Evolutionary conservation across 2,888 invertebrate genomes (phyloP), one percentile per base, ranked within the genome.

Genomic region (Dynastes grantii): DNA sequence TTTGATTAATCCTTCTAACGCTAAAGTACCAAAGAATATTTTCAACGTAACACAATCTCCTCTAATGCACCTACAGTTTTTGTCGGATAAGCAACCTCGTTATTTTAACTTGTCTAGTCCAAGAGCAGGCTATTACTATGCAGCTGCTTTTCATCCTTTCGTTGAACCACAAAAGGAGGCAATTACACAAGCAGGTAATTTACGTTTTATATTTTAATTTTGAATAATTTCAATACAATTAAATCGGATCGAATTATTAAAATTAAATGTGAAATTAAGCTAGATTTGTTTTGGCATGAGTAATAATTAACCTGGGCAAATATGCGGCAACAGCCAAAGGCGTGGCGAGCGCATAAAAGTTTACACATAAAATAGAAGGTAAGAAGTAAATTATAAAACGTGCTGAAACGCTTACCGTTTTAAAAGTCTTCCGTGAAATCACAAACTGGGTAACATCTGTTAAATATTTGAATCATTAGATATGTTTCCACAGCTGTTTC

Each of bases 1-100:
- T 29, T 93, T 96, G 2, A 93, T 97, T 79, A 94, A 93, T 85
- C 95, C 96, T 1, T 95, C 96, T 85, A 94, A 94, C 80, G 94
- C 95, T 64, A 91, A 92, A 67, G 95, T 95, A 85, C 95, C 95
- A 9, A 79, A 84, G 76, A 82, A 83, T 70, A 88, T 88, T 80
- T 85, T 85, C 65, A 86, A 88, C 77, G 82, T 86, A 22, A 84
- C 85, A 49, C 86, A 90, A 80, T 86, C 88, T 6, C 89, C 91
- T 79, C 88, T 92, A 71, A 91, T 92, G 84, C 90, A 90, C 27
- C 84, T 93, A 61, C 90, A 93, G 80, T 89, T 95, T 82, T 84
- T 89, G 78, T 94, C 95, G 0, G 91, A 94, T 84, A 92, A 92
- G 32, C 89, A 88, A 75, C 91, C 92, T 83, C 89, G 90, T 67